Evolutionary conservation across 1,140 invertebrate genomes (phyloP), one percentile per base, ranked within the genome.

Genomic region (Ips typographus): DNA sequence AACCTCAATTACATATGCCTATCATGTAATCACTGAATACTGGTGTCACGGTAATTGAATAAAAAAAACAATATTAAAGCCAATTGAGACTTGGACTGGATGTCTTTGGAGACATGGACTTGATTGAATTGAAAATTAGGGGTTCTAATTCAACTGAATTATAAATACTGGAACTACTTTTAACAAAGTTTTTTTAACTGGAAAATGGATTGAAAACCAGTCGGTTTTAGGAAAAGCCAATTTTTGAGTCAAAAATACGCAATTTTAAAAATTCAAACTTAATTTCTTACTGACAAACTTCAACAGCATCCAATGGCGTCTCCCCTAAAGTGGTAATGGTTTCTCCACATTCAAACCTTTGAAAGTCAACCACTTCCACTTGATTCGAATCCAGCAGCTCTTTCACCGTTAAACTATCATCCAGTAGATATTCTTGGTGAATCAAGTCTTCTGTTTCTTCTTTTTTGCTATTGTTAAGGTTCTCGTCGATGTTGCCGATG

Each of bases 361-460:
- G 85, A 82, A 93, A 97, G 79, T 95, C 92, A n/a, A 93, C 61
- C 40, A 96, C 81, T 78, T 88, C 83, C 1, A 90, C 79, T 71
- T 87, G 82, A 76, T 90, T 84, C 66, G 89, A 85, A 41, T 87
- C 77, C 36, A 96, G 76, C 22, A 94, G 82, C 65, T 96, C 88
- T 39, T 88, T 85, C 1, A 96, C 89, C 3, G 85, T 91, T 4
- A 88, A 75, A 56, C 82, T 83, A 2, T 90, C 85, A 79, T 97
- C 91, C 2, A 94, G 76, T n/a, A 97, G 80, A 79, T 91, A 97
- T 76, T 95, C 94, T 82, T 97, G 95, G 78, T 88, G 88, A 58
- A 96, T 87, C 61, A 98, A 84, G 73, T 85, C 86, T 1, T 82
- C 84, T 82, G 93, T 91, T 37, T 93, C 88, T 72, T 92, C 89